phyloP scores from a whole-genome alignment of 2,797 vertebrate genomes.

The Pipistrellus kuhlii region DNA sequence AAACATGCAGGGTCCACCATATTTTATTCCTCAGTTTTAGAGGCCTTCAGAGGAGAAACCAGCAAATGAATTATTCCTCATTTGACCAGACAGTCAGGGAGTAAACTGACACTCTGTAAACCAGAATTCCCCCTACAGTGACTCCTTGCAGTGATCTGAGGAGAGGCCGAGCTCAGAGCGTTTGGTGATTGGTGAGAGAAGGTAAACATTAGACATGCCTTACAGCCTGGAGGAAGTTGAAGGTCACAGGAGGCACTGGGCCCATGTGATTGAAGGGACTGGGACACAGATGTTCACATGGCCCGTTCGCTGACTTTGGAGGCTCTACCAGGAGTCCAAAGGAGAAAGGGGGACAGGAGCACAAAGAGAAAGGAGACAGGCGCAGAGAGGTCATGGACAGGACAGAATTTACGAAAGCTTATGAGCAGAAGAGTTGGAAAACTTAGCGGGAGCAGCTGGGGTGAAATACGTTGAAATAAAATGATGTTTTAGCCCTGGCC shows the following conservation, averaged over 20 bases:
- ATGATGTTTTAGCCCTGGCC: neutral
- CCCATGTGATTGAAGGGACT: neutral
- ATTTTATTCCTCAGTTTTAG: neutral
- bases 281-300: neutral
- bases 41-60: neutral
- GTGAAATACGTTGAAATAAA: conserved; percentile 19
- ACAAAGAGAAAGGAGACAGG: neutral
- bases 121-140: neutral
- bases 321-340: neutral
- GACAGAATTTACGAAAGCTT: neutral
- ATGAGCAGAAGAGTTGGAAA: neutral
- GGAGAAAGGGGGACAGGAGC: neutral
- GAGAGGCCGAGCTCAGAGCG: rapidly evolving
- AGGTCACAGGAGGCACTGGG: neutral
- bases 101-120: neutral
- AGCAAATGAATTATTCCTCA: neutral
- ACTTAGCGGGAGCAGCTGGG: neutral
- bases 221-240: neutral
- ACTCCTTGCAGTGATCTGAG: neutral
- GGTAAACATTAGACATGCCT: too few relatives aligned
- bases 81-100: neutral
- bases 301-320: neutral
- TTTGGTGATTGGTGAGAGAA: neutral
- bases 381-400: neutral
- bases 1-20: neutral